phyloP scores from a whole-genome alignment of 2,797 vertebrate genomes.

The Onychomys arenicola region DNA sequence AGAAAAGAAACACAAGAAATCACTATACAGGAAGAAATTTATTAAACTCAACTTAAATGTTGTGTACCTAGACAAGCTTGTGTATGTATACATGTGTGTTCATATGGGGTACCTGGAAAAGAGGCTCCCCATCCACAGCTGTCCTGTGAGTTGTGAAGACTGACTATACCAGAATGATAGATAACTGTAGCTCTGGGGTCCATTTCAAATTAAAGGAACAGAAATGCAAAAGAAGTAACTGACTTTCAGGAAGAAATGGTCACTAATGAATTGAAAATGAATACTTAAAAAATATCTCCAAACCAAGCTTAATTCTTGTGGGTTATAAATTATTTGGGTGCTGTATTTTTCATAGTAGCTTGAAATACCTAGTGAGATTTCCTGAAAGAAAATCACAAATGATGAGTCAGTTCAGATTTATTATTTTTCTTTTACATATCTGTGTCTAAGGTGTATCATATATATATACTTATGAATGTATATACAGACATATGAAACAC shows the following conservation, averaged over 20 bases:
- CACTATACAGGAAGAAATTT: background rate
- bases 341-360: constrained; percentile 24
- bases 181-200: background rate
- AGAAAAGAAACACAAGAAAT: background rate
- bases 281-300: background rate
- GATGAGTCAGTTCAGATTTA: background rate
- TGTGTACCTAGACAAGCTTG: background rate
- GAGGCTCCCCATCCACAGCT: background rate
- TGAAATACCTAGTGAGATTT: constrained; percentile 14
- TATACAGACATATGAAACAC: background rate
- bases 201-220: constrained; percentile 1
- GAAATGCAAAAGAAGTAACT: background rate
- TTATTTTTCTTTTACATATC: background rate
- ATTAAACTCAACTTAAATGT: constrained; percentile 43
- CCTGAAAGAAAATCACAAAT: background rate
- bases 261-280: background rate
- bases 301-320: constrained; percentile 10
- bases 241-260: background rate
- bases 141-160: background rate
- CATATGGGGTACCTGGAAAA: background rate
- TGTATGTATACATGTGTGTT: background rate
- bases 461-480: background rate
- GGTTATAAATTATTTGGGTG: background rate
- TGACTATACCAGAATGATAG: background rate
- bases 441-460: background rate